Conservation (phyloP, 2,888 invertebrate species). For the Imbricaverruca yamaguchii region DNA sequence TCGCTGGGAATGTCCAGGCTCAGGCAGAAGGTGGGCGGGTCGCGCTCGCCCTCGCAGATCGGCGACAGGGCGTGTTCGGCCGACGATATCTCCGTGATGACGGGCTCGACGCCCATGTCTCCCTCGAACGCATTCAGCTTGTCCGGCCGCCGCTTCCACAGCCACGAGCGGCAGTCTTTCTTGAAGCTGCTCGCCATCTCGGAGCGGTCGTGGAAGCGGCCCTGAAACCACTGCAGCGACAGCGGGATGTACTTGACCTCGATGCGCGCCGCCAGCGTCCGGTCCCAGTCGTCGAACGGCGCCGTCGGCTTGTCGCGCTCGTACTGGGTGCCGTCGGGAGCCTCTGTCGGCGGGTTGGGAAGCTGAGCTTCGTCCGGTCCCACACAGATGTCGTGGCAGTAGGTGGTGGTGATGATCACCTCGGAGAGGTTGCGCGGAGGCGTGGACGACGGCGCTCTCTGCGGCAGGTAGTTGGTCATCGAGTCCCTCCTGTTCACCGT, state of each 20-base stretch:
- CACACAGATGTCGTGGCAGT: slow-evolving; percentile 2
- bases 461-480: neutral
- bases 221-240: slow-evolving; percentile 10
- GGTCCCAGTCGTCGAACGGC: neutral
- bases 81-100: neutral
- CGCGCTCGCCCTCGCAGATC: neutral
- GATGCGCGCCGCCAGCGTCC: neutral
- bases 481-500: too few species aligned
- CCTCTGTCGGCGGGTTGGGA: slow-evolving; percentile 2
- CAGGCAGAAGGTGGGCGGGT: neutral
- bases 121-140: neutral
- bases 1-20: neutral
- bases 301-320: neutral
- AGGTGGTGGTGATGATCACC: neutral
- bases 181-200: slow-evolving; percentile 7
- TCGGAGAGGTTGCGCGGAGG: neutral
- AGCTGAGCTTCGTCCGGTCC: slow-evolving; percentile 1
- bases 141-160: neutral
- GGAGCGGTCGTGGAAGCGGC: neutral
- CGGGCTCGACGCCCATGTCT: neutral
- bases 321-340: neutral
- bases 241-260: neutral
- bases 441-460: neutral
- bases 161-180: slow-evolving; percentile 4
- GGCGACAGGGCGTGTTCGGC: neutral